phyloP scores from a whole-genome alignment of 2,888 invertebrate species.

The Acrobasis repandana region DNA sequence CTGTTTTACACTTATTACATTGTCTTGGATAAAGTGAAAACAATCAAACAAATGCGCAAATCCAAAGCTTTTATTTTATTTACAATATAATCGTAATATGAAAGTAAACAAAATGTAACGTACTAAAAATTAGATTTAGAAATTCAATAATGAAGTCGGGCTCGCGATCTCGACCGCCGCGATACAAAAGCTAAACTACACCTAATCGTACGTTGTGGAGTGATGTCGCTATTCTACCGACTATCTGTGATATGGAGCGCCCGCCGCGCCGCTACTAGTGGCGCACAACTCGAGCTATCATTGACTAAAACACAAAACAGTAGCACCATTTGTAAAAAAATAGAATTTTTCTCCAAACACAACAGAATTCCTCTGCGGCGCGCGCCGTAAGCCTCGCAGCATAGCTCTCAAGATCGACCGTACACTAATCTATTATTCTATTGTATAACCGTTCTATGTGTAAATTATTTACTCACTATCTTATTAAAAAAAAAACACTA shows the following conservation, averaged over 20 bases:
- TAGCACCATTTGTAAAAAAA: slow-evolving; percentile 83
- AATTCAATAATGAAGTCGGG: slow-evolving; percentile 53
- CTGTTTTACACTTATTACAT: too few species aligned
- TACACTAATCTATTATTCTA: slow-evolving; percentile 39
- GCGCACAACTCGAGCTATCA: slow-evolving; percentile 68
- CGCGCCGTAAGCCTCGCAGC: slow-evolving; percentile 44
- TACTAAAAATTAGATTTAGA: slow-evolving; percentile 75
- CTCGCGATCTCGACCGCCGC: slow-evolving; percentile 31
- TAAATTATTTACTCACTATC: slow-evolving; percentile 66
- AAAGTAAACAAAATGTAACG: slow-evolving; percentile 81
- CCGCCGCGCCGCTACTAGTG: slow-evolving; percentile 52
- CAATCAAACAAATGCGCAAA: slow-evolving; percentile 59
- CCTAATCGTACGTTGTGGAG: slow-evolving; percentile 48
- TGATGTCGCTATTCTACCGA: slow-evolving; percentile 39
- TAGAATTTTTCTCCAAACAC: slow-evolving; percentile 59
- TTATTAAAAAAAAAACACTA: slow-evolving; percentile 67
- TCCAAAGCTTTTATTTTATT: slow-evolving; percentile 83
- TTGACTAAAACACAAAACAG: slow-evolving; percentile 76
- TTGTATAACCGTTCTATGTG: slow-evolving; percentile 48
- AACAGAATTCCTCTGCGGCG: slow-evolving; percentile 45
- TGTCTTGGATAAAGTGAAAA: slow-evolving; percentile 14
- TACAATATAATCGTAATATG: slow-evolving; percentile 78
- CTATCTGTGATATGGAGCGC: slow-evolving; percentile 51
- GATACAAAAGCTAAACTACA: slow-evolving; percentile 75
- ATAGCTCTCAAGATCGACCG: slow-evolving; percentile 42